Conservation (phyloP, 2,113 vertebrate species). For the Hiodon alosoides region DNA sequence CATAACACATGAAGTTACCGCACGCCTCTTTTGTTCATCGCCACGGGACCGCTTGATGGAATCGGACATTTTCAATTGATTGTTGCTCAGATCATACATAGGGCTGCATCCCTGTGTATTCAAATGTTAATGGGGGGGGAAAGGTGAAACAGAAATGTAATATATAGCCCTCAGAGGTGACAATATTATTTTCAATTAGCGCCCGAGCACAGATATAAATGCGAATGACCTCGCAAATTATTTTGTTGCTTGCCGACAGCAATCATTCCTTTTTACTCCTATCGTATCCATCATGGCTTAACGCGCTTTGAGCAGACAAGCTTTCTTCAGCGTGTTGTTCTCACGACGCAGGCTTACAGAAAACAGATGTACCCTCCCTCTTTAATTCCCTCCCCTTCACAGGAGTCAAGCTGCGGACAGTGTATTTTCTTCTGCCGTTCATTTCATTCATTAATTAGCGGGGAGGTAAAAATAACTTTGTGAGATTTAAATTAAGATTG, state of each 20-base stretch:
- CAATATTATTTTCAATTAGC: not conserved
- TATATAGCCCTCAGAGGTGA: not conserved
- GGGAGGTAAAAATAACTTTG: conserved; percentile 15
- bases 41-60: not conserved
- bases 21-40: not conserved
- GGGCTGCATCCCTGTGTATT: not conserved
- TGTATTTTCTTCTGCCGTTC: not conserved
- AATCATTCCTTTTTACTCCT: too few species aligned
- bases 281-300: not conserved
- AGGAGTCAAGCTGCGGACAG: conserved; percentile 5
- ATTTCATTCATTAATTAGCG: conserved; percentile 23
- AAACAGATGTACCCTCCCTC: not conserved
- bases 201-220: not conserved
- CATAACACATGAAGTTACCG: not conserved
- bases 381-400: not conserved
- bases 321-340: not conserved
- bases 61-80: not conserved
- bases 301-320: not conserved
- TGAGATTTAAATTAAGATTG: conserved; percentile 3
- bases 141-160: not conserved
- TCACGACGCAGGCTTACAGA: not conserved
- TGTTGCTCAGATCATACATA: not conserved
- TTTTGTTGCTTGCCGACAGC: too few species aligned
- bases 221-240: not conserved
- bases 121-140: not conserved